Evolutionary conservation across 2,797 vertebrate genomes (phyloP).

Genomic region (Borostomias antarcticus): DNA sequence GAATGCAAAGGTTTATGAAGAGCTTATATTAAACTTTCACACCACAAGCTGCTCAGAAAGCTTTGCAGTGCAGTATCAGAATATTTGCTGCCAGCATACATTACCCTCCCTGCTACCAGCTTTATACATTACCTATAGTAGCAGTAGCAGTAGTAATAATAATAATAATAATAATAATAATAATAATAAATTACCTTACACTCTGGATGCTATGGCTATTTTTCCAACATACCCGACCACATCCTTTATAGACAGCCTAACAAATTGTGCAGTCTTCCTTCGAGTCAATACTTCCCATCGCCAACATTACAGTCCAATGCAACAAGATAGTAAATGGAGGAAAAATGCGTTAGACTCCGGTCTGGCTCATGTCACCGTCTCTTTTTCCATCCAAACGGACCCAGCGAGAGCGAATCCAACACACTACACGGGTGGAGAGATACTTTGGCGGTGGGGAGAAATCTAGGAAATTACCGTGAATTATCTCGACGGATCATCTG

Average conservation of each 20-base stretch:
- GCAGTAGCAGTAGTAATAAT: constrained; percentile 21
- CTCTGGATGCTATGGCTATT: constrained; percentile 97
- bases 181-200: constrained; percentile 88
- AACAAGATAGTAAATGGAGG: constrained; percentile 83
- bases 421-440: constrained; percentile 60
- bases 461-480: constrained; percentile 65
- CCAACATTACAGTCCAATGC: constrained; percentile 80
- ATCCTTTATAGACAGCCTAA: constrained; percentile 82
- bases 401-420: constrained; percentile 57
- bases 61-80: constrained; percentile 9
- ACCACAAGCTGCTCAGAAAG: constrained; percentile 42
- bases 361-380: constrained; percentile 74
- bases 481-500: constrained; percentile 60
- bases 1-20: constrained; percentile 33
- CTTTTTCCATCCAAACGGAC: constrained; percentile 71
- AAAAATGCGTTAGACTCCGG: constrained; percentile 79
- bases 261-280: constrained; percentile 80
- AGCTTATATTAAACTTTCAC: constrained; percentile 65
- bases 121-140: not conserved
- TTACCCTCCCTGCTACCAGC: constrained; percentile 1
- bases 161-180: constrained; percentile 19
- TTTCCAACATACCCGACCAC: constrained; percentile 92
- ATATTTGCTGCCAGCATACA: not conserved
- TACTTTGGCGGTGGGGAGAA: constrained; percentile 43
- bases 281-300: constrained; percentile 91